Evolutionary conservation across 2,113 vertebrate species (phyloP).

Genomic region (Cyanistes caeruleus): DNA sequence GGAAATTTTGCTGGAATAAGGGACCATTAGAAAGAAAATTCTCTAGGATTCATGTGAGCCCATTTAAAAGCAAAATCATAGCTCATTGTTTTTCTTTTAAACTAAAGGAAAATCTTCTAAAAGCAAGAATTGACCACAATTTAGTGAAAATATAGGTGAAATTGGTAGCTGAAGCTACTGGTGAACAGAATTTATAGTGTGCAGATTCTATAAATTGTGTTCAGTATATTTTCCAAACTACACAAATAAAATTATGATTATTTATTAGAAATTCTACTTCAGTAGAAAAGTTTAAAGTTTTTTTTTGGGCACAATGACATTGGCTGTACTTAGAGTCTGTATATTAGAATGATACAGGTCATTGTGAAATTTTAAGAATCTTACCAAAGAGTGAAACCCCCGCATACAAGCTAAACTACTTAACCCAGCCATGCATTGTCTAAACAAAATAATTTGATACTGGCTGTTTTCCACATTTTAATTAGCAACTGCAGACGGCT

Average conservation of each 20-base stretch:
- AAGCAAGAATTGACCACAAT: not conserved
- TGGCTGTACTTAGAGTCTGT: not conserved
- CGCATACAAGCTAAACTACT: not conserved
- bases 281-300: not conserved
- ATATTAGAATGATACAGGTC: not conserved
- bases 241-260: not conserved
- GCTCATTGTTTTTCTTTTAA: not conserved
- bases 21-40: not conserved
- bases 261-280: not conserved
- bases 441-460: constrained; percentile 34
- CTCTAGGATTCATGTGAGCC: not conserved
- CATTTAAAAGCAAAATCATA: not conserved
- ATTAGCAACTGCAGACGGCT: constrained; percentile 16
- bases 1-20: not conserved
- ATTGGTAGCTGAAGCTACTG: not conserved
- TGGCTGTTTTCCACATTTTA: constrained; percentile 50
- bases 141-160: not conserved
- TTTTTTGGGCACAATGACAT: not conserved
- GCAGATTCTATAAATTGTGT: not conserved
- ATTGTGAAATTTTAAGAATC: not conserved
- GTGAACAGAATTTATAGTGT: not conserved
- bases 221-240: not conserved
- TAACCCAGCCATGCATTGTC: not conserved
- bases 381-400: not conserved
- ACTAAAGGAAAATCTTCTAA: not conserved